Evolutionary conservation across 1,140 invertebrate genomes (phyloP).

Genomic region (Schlechtendalia chinensis): DNA sequence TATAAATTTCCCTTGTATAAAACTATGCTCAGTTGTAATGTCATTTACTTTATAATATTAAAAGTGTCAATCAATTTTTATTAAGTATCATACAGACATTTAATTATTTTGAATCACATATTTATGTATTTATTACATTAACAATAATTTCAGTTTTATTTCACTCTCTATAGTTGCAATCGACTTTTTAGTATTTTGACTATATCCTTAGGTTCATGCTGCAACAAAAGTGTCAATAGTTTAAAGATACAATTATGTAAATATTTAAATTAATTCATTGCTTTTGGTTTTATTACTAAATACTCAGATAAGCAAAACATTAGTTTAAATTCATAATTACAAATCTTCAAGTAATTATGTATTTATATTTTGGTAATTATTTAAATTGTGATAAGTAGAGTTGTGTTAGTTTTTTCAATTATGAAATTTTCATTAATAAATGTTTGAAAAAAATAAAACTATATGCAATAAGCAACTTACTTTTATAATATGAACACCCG

Average conservation of each 20-base stretch:
- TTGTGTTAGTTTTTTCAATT: too few species aligned
- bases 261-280: too few species aligned
- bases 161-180: background rate
- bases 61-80: too few species aligned
- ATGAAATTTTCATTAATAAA: background rate
- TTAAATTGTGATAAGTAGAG: too few species aligned
- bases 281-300: too few species aligned
- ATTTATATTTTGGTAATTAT: too few species aligned
- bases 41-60: too few species aligned
- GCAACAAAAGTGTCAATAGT: background rate
- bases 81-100: background rate
- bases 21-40: too few species aligned
- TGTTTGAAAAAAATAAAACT: background rate
- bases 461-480: background rate
- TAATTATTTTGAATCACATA: background rate
- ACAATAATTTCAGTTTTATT: background rate
- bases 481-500: constrained; percentile 38
- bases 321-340: too few species aligned
- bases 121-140: background rate
- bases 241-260: background rate
- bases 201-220: constrained; percentile 38
- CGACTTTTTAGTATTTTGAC: constrained; percentile 21
- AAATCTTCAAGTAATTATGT: too few species aligned
- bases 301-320: too few species aligned
- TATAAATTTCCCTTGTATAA: too few species aligned